These are phyloP conservation scores for Trichonephila clavata DNA, from an alignment of 1,140 invertebrate species.

Conservation along the genomic window DNA sequence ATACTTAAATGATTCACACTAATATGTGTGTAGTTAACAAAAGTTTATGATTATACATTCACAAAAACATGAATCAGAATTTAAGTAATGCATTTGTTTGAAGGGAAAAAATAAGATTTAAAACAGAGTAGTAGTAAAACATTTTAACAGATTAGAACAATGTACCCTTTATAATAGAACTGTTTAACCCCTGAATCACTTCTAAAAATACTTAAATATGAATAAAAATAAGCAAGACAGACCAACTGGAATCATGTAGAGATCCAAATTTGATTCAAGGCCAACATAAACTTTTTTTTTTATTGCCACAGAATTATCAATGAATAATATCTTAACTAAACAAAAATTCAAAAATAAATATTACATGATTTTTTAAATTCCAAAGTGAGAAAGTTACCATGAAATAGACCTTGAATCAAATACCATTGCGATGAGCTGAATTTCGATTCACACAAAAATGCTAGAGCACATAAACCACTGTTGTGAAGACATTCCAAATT, in stretches of 20 bases:
- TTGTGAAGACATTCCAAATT: slow-evolving; percentile 50
- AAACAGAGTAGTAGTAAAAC: not conserved
- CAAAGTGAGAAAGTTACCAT: not conserved
- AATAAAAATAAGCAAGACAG: not conserved
- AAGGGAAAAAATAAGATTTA: not conserved
- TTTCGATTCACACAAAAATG: slow-evolving; percentile 51
- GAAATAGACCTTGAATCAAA: slow-evolving; percentile 41
- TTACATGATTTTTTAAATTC: not conserved
- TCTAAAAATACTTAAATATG: not conserved
- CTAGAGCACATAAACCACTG: slow-evolving; percentile 57
- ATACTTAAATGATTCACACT: not conserved
- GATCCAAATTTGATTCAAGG: slow-evolving; percentile 3
- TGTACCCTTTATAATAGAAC: not conserved
- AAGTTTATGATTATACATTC: not conserved
- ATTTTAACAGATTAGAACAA: slow-evolving; percentile 13
- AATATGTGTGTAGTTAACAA: slow-evolving; percentile 6
- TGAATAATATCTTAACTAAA: not conserved
- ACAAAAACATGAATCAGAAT: not conserved
- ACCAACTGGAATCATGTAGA: not conserved
- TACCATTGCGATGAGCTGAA: slow-evolving; percentile 14
- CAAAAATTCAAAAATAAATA: slow-evolving; percentile 19
- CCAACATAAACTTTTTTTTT: not conserved
- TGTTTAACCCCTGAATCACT: not conserved
- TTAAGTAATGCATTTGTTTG: slow-evolving; percentile 26
- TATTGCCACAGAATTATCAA: not conserved